Conservation (phyloP, 2,797 vertebrate species). For the Labeo calbasu region DNA sequence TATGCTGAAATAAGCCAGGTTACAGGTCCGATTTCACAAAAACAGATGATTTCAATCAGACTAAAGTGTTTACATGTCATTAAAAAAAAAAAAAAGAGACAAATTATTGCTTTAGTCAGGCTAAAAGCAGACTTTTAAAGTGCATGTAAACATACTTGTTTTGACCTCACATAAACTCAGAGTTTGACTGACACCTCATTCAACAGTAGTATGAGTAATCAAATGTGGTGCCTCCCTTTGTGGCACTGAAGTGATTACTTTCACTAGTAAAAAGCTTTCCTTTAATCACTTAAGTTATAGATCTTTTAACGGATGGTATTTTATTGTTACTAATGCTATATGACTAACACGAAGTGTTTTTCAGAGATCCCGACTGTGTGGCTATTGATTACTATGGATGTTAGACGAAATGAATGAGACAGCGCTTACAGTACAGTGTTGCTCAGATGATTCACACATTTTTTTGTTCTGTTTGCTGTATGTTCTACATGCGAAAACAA, state of each 20-base stretch:
- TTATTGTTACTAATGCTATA: conserved; percentile 18
- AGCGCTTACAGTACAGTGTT: neutral
- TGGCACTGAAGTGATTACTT: conserved; percentile 61
- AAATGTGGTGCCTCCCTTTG: conserved; percentile 64
- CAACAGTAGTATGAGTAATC: conserved; percentile 62
- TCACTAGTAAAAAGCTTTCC: conserved; percentile 29
- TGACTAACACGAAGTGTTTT: conserved; percentile 13
- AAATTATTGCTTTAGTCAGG: neutral
- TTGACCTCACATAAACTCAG: conserved; percentile 24
- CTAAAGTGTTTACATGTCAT: neutral
- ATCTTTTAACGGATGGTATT: conserved; percentile 24
- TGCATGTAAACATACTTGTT: neutral
- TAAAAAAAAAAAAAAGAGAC: neutral
- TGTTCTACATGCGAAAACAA: neutral
- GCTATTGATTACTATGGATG: neutral
- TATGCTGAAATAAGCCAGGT: neutral
- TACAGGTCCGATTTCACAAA: neutral
- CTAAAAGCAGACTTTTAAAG: conserved; percentile 2
- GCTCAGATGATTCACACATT: neutral
- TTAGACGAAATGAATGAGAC: neutral
- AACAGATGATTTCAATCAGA: neutral
- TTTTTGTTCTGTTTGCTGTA: neutral
- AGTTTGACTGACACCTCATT: conserved; percentile 56
- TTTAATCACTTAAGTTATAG: conserved; percentile 42
- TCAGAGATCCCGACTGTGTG: neutral